Evolutionary conservation across 2,797 vertebrate genomes (phyloP).

Genomic region (Kryptolebias ocellatus): DNA sequence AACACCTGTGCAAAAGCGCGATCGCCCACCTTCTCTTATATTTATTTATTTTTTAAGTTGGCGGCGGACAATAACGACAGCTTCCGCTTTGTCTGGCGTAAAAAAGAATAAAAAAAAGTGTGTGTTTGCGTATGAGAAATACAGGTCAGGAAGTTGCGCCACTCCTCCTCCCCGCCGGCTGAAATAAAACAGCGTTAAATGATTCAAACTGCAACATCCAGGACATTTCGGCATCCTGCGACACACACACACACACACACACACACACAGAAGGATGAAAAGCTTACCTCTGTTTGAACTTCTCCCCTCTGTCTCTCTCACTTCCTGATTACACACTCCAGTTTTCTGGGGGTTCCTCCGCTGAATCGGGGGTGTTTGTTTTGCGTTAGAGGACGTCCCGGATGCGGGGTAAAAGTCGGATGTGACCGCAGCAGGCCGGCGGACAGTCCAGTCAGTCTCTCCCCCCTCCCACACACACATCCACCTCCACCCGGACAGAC

Average conservation of each 20-base stretch:
- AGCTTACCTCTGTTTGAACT: conserved; percentile 46
- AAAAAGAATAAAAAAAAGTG: neutral
- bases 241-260: neutral
- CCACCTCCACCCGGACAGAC: neutral
- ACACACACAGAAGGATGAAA: neutral
- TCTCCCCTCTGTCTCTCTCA: conserved; percentile 12
- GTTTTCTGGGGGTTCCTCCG: neutral
- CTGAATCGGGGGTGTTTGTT: neutral
- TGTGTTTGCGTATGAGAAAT: neutral
- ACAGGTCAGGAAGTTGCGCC: conserved; percentile 33
- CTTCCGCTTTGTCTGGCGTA: neutral
- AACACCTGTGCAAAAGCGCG: too few relatives aligned
- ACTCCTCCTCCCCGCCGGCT: neutral
- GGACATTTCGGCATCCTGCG: neutral
- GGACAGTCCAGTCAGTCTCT: neutral
- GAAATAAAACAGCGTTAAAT: neutral
- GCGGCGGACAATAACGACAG: too few relatives aligned
- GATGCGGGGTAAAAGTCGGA: neutral
- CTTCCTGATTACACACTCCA: conserved; percentile 59
- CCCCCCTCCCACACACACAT: neutral
- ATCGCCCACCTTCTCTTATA: too few relatives aligned
- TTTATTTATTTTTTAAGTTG: too few relatives aligned
- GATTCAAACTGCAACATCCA: conserved; percentile 10
- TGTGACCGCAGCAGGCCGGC: conserved; percentile 9
- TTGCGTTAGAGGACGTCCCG: neutral